Evolutionary conservation across 2,797 vertebrate genomes (phyloP).

Genomic region (Accipiter minullus): DNA sequence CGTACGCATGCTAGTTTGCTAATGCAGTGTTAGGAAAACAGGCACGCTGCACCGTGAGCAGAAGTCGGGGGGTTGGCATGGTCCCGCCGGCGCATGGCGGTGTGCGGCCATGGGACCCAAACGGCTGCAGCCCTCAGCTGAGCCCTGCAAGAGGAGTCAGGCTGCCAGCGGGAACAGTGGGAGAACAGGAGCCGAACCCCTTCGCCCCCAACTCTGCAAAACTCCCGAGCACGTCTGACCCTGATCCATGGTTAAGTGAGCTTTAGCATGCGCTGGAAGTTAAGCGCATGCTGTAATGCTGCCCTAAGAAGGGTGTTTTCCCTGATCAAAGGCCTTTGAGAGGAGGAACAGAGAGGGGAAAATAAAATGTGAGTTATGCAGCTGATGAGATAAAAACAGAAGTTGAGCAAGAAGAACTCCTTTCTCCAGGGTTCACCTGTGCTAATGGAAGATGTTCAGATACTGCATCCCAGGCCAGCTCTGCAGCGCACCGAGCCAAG

Average conservation of each 20-base stretch:
- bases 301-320: background rate
- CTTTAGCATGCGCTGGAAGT: background rate
- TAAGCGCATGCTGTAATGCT: accelerated
- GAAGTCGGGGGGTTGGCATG: background rate
- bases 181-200: background rate
- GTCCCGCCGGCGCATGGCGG: accelerated
- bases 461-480: background rate
- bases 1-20: background rate
- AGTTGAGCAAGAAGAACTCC: background rate
- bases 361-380: background rate
- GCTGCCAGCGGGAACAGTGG: accelerated
- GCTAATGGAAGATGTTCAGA: background rate
- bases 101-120: background rate
- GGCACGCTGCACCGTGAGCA: accelerated
- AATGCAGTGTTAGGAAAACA: background rate
- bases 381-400: background rate
- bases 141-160: background rate
- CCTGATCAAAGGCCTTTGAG: background rate
- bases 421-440: background rate
- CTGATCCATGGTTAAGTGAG: background rate
- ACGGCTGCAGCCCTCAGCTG: background rate
- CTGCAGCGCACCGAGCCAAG: accelerated
- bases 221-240: accelerated
- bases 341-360: background rate
- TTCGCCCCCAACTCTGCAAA: background rate